Base-by-base conservation (phyloP, 2,113 vertebrate genomes). In the Anolis sagrei region DNA sequence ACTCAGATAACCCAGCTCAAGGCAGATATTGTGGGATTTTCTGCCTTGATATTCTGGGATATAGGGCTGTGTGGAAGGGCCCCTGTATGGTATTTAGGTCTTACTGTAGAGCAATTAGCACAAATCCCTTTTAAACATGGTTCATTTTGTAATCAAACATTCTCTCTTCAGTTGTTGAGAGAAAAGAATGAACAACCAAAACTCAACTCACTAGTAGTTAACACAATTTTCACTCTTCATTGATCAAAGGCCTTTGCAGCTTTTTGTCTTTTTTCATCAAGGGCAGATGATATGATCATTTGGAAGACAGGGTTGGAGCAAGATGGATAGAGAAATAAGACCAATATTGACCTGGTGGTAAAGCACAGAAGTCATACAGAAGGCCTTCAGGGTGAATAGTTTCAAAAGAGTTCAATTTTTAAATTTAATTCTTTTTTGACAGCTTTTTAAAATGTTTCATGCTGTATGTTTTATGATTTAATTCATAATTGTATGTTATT, bases 401-500 rank as follows among this genome's bases (percentile, higher is more conserved):
- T 92, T 85, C n/a, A 82, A 90, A 86, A 82, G 62, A 89, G 91
- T 89, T 61, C 25, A 1, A 70, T 49, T 68, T 89, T 87, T 75
- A 89, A 82, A 89, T 90, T 86, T 87, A 73, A 49, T 76, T 84
- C 61, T 84, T 29, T 91, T 95, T 92, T 85, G 91, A 92, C 88
- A 7, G n/a, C 90, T 89, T 85, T 91, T 5, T 5, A 54, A 92
- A 91, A 89, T 93, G 84, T 36, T 91, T 76, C 68, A 27, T 61
- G 36, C 66, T 70, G 54, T 39, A 23, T n/a, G n/a, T n/a, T n/a
- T n/a, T n/a, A n/a, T n/a, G n/a, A n/a, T n/a, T n/a, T n/a, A n/a
- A n/a, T n/a, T n/a, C n/a, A n/a, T n/a, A n/a, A n/a, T n/a, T n/a
- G n/a, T n/a, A n/a, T n/a, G n/a, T n/a, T n/a, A n/a, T n/a, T n/a